Conservation (phyloP, 2,113 vertebrate species). For the Macquaria australasica region DNA sequence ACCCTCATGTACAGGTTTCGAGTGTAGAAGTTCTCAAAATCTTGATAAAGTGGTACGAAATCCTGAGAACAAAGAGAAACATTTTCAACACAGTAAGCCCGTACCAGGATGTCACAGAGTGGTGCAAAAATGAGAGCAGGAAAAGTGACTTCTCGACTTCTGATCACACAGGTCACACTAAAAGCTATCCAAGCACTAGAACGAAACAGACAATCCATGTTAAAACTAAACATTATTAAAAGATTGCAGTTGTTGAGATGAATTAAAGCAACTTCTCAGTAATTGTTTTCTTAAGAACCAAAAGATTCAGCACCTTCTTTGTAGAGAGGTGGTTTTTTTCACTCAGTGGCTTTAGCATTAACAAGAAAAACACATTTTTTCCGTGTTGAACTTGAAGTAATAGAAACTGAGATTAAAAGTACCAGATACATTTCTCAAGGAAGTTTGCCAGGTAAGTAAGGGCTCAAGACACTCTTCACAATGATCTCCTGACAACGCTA, state of each 20-base stretch:
- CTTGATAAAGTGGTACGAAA: constrained; percentile 96
- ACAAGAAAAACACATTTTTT: background rate
- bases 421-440: background rate
- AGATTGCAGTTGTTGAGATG: background rate
- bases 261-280: background rate
- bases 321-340: background rate
- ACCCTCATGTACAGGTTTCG: constrained; percentile 95
- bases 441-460: background rate
- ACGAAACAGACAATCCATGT: background rate
- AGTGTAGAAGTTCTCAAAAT: constrained; percentile 96
- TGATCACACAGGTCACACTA: background rate
- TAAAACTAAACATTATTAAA: background rate
- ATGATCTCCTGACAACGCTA: background rate
- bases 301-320: background rate
- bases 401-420: background rate
- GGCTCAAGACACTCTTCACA: background rate
- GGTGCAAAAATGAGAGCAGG: background rate
- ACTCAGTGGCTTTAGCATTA: background rate
- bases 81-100: background rate
- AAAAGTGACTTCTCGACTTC: background rate
- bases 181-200: background rate
- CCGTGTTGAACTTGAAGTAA: background rate
- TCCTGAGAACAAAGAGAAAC: constrained; percentile 79
- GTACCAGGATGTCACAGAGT: background rate
- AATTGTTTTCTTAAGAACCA: background rate